Percentiles rank a stretch among this genome's conserved stretches.
These are phyloP conservation scores for Lithophane semibrunnea DNA, from an alignment of 2,888 invertebrate genomes.

Conservation along the genomic window DNA sequence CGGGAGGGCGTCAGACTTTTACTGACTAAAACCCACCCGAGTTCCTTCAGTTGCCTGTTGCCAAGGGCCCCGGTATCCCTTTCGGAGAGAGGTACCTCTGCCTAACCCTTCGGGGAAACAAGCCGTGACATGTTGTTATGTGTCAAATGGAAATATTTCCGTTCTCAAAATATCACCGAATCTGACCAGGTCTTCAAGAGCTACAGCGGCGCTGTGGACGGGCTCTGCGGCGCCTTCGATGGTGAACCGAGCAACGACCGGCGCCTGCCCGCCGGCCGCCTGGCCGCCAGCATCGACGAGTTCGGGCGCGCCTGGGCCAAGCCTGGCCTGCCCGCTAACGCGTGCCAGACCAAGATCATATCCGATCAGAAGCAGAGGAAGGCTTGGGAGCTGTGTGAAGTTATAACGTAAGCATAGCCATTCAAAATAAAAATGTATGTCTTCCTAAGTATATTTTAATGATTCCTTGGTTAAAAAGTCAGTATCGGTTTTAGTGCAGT, in stretches of 20 bases:
- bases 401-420: slow-evolving; percentile 88
- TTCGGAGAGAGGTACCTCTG: too few relatives aligned
- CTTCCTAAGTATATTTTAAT: neutral
- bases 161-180: neutral
- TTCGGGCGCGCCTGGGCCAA: slow-evolving; percentile 95
- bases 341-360: slow-evolving; percentile 92
- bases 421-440: neutral
- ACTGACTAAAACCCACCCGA: too few relatives aligned
- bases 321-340: slow-evolving; percentile 83
- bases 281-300: slow-evolving; percentile 91
- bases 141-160: too few relatives aligned
- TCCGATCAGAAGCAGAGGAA: slow-evolving; percentile 91
- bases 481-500: too few relatives aligned
- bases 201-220: slow-evolving; percentile 92
- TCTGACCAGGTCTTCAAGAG: slow-evolving; percentile 88
- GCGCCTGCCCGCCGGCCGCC: slow-evolving; percentile 92
- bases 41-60: too few relatives aligned
- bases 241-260: slow-evolving; percentile 92
- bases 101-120: too few relatives aligned
- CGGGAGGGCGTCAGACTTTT: too few relatives aligned
- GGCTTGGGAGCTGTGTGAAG: slow-evolving; percentile 93
- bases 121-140: too few relatives aligned
- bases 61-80: too few relatives aligned
- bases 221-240: slow-evolving; percentile 95
- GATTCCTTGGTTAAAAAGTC: neutral